Evolutionary conservation across 2,113 vertebrate genomes (phyloP).

Genomic region (Gymnogyps californianus): DNA sequence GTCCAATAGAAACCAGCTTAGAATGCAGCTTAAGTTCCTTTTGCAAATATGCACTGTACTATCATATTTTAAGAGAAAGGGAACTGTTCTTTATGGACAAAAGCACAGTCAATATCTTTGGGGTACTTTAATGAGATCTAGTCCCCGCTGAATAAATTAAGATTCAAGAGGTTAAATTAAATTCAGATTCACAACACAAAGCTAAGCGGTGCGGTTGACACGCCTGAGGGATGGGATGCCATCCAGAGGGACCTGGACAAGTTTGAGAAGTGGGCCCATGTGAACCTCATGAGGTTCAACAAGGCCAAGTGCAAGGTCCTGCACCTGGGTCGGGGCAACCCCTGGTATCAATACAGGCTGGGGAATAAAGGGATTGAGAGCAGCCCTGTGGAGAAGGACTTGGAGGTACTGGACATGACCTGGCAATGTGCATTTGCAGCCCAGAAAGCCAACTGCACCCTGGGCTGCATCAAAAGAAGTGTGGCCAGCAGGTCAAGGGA

Average conservation of each 20-base stretch:
- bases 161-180: not conserved
- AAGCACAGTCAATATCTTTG: not conserved
- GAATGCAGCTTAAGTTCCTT: not conserved
- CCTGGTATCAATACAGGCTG: not conserved
- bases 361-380: not conserved
- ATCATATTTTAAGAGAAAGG: not conserved
- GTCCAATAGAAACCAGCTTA: not conserved
- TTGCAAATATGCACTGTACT: not conserved
- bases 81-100: not conserved
- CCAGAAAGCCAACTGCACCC: not conserved
- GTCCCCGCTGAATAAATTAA: not conserved
- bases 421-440: rapidly evolving
- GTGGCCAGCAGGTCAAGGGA: not conserved
- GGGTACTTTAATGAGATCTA: not conserved
- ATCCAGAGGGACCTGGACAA: not conserved
- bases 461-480: not conserved
- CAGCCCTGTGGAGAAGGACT: not conserved
- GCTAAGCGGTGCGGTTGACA: not conserved
- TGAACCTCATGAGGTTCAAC: not conserved
- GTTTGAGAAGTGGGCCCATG: not conserved
- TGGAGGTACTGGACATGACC: not conserved
- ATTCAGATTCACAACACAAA: not conserved
- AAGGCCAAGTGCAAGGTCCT: not conserved
- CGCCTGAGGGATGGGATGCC: not conserved
- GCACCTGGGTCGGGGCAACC: rapidly evolving